phyloP scores from a whole-genome alignment of 2,113 vertebrate genomes.

The Mystacornis crossleyi region DNA sequence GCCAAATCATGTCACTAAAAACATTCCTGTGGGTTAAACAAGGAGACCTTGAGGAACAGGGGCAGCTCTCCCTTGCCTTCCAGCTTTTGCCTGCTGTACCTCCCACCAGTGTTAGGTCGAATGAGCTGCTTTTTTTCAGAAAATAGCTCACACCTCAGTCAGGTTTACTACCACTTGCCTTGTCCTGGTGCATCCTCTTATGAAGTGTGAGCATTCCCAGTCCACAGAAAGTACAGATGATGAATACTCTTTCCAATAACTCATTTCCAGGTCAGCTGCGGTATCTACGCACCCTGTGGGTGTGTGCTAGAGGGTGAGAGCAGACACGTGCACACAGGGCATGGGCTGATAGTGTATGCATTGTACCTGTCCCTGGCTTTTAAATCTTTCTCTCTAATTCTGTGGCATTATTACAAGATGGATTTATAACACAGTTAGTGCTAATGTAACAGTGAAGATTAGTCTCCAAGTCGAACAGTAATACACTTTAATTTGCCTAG shows the following conservation, averaged over 20 bases:
- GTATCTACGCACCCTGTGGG: rapidly evolving
- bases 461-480: slow-evolving; percentile 57
- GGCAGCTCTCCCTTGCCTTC: not conserved
- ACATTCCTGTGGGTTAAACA: not conserved
- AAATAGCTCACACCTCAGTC: not conserved
- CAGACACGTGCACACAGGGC: not conserved
- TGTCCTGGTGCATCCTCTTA: not conserved
- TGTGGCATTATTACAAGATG: slow-evolving; percentile 58
- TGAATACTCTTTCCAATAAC: not conserved
- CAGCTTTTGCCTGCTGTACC: not conserved
- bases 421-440: slow-evolving; percentile 70
- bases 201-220: not conserved
- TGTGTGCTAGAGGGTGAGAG: not conserved
- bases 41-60: not conserved
- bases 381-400: not conserved
- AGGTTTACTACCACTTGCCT: not conserved
- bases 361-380: not conserved
- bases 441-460: slow-evolving; percentile 67
- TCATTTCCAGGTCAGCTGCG: not conserved
- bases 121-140: not conserved
- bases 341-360: not conserved
- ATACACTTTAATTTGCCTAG: slow-evolving; percentile 61
- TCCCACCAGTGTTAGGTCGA: not conserved
- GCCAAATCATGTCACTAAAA: not conserved
- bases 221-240: not conserved